A percentile compares a stretch with the other conserved stretches of the same genome.
phyloP scores from a whole-genome alignment of 2,797 vertebrate species.

The Novumbra hubbsi region DNA sequence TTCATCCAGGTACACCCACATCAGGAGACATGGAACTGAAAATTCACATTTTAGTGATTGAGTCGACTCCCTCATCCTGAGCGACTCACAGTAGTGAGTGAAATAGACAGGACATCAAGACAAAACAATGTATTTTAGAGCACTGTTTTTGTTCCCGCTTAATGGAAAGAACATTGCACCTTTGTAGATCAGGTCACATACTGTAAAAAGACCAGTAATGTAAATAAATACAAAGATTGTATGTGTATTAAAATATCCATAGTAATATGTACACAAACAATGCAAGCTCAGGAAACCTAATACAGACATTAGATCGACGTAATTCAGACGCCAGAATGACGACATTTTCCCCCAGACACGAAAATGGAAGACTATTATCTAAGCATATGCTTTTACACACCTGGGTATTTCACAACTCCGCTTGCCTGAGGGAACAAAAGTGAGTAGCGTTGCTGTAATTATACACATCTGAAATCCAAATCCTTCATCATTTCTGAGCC shows the following conservation, averaged over 20 bases:
- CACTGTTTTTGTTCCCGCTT: background rate
- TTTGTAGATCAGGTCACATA: background rate
- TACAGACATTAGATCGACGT: background rate
- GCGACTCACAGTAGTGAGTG: too few relatives aligned
- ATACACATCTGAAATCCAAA: constrained; percentile 2
- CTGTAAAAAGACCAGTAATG: background rate
- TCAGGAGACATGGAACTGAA: too few relatives aligned
- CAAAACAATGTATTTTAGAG: background rate
- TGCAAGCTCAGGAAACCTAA: background rate
- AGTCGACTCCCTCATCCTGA: too few relatives aligned
- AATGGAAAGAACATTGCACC: background rate
- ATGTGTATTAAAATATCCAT: too few relatives aligned
- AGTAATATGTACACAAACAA: background rate
- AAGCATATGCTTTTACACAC: background rate
- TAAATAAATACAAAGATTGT: too few relatives aligned
- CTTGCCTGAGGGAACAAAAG: constrained; percentile 1
- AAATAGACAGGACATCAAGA: too few relatives aligned
- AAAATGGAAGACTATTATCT: background rate
- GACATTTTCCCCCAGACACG: background rate
- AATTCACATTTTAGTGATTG: too few relatives aligned
- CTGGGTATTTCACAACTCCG: background rate
- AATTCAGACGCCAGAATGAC: background rate
- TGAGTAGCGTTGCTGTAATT: constrained; percentile 4
- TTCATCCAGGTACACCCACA: too few relatives aligned
- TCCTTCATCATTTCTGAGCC: background rate